phyloP scores from a whole-genome alignment of 2,113 vertebrate species.

The Uria aalge region DNA sequence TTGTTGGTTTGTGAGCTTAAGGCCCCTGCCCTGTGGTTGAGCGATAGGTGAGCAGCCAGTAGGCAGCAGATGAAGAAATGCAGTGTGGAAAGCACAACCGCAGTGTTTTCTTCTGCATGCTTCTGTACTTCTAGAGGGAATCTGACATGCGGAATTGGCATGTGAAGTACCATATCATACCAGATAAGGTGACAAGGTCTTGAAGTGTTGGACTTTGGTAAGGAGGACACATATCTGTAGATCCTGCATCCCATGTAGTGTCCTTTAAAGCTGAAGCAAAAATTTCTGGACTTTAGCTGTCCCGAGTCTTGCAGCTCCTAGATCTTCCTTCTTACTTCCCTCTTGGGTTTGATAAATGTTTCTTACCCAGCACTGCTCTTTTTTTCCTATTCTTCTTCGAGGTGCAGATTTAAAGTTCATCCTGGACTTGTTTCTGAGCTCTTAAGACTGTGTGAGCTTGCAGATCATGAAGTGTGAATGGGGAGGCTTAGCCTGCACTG shows the following conservation, averaged over 20 bases:
- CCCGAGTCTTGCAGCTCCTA: background rate
- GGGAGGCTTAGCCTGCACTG: background rate
- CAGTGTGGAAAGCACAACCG: background rate
- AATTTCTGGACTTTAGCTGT: background rate
- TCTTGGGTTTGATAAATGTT: background rate
- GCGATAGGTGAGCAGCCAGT: background rate
- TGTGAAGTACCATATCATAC: background rate
- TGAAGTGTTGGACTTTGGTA: background rate
- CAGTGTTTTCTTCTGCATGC: background rate
- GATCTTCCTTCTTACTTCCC: background rate
- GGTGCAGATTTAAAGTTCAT: background rate
- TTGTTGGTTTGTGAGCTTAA: background rate
- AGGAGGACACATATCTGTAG: background rate
- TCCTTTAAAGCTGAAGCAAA: background rate
- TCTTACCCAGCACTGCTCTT: background rate
- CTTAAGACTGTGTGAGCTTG: background rate
- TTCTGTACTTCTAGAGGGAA: background rate
- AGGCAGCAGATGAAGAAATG: background rate
- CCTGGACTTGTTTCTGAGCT: background rate
- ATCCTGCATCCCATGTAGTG: background rate
- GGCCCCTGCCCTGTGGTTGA: background rate
- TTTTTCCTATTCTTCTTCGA: background rate
- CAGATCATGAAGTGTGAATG: background rate
- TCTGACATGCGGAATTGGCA: background rate
- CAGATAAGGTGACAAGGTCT: background rate